Conservation (phyloP, 64 coral and sea anemone species). For the Montipora foliosa region DNA sequence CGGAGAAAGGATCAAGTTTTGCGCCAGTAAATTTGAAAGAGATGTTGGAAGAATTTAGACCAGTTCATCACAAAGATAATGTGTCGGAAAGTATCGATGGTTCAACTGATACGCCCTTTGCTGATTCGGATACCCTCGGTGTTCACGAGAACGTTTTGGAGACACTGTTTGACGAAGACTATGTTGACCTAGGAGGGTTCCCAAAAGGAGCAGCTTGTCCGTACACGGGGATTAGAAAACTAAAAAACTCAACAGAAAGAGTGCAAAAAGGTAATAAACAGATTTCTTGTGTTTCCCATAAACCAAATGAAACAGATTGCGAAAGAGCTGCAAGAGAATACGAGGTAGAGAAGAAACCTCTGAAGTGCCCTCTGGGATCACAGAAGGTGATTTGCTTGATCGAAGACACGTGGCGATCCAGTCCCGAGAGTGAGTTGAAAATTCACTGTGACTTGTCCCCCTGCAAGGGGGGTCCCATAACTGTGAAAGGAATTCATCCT, state of each 20-base stretch:
- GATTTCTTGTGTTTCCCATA: slow-evolving; percentile 17
- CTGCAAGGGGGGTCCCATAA: slow-evolving; percentile 41
- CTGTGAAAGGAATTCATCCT: slow-evolving; percentile 29
- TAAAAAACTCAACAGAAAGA: neutral
- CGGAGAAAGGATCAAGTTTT: neutral
- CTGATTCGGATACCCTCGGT: neutral
- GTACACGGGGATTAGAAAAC: slow-evolving; percentile 18
- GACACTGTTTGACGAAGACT: neutral
- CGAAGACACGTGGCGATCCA: slow-evolving; percentile 29
- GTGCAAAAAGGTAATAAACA: neutral
- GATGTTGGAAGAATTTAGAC: neutral
- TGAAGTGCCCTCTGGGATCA: neutral
- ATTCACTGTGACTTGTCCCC: slow-evolving; percentile 46
- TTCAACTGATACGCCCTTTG: neutral
- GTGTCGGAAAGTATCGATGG: neutral
- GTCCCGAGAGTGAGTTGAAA: slow-evolving; percentile 34
- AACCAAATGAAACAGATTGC: slow-evolving; percentile 36
- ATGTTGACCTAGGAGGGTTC: neutral
- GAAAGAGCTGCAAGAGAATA: slow-evolving; percentile 52
- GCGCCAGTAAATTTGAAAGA: neutral
- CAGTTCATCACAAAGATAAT: neutral
- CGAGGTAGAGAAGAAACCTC: neutral
- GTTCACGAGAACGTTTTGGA: neutral
- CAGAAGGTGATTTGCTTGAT: slow-evolving; percentile 14
- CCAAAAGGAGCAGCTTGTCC: slow-evolving; percentile 1